These are phyloP conservation scores for Halictus ligatus DNA, from an alignment of 2,888 invertebrate species.

Conservation along the genomic window DNA sequence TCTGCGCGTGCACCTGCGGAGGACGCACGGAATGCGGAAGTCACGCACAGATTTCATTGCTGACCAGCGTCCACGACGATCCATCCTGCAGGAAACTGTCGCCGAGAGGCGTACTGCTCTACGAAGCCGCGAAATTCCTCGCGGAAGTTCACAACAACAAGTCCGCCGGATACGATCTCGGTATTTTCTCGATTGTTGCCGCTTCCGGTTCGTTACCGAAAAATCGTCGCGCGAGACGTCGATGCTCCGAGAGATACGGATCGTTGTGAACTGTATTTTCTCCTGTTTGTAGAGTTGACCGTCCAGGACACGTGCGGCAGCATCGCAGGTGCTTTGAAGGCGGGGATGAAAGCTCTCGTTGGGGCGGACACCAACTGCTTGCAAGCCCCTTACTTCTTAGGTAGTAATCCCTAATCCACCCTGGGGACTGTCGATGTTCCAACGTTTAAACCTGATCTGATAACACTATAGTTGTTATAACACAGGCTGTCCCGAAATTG, in stretches of 20 bases:
- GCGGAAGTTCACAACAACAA: constrained; percentile 78
- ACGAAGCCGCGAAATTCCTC: constrained; percentile 79
- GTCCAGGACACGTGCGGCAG: constrained; percentile 83
- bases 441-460: neutral
- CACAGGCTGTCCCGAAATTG: too few species aligned
- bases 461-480: too few species aligned
- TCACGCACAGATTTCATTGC: constrained; percentile 75
- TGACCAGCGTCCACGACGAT: constrained; percentile 79
- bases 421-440: too few species aligned
- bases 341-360: constrained; percentile 83
- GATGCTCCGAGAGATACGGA: neutral
- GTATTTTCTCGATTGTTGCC: constrained; percentile 61
- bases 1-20: constrained; percentile 80
- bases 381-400: constrained; percentile 82
- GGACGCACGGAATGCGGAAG: constrained; percentile 76
- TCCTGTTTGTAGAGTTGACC: constrained; percentile 54
- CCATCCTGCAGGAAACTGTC: constrained; percentile 76
- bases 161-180: constrained; percentile 78
- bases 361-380: constrained; percentile 82
- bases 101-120: constrained; percentile 77
- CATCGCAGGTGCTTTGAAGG: constrained; percentile 80
- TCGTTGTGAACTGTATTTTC: neutral
- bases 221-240: neutral
- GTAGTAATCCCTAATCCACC: constrained; percentile 65
- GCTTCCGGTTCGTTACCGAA: too few species aligned